Evolutionary conservation across 2,888 invertebrate species (phyloP), one percentile per base, ranked within the genome.

Genomic region (Alsophila aescularia): DNA sequence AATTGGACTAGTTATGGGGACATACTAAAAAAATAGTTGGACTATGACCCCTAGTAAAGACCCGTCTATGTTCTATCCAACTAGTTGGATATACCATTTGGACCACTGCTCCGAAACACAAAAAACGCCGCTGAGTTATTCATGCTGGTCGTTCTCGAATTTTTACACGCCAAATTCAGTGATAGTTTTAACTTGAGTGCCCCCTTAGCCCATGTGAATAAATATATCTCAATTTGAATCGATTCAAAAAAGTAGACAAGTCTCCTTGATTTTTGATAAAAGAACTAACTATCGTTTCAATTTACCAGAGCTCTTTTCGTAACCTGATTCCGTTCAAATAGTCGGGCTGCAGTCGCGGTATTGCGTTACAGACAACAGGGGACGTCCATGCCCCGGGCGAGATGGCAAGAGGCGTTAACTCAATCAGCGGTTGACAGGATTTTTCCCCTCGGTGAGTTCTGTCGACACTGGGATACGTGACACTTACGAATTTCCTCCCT

Each of bases 351-450:
- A 49, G 72, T 65, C 73, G 68, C 77, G 77, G 82, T 83, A 83
- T 87, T 77, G 78, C 77, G 81, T 89, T 86, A 83, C 87, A 80
- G 70, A 52, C 79, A 84, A 83, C 83, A 82, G 72, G 76, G 79
- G 75, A 77, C 79, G 75, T 78, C 86, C 84, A 85, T 84, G 81
- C 76, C 78, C 67, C 58, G 41, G 64, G 66, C 67, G 72, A 69
- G 70, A 54, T 43, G 53, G 34, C 37, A 24, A 27, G 56, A 71
- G 74, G 79, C 77, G 82, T 78, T 87, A 89, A 89, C 87, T 85
- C 83, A 86, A 89, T 90, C 87, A 87, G 75, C 66, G 69, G 73
- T 64, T 67, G 67, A 69, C 73, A 70, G 75, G 79, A 83, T 85
- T 87, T 87, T 86, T 81, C 79, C 78, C 76, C 74, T 73, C 61